A percentile compares a stretch with the other conserved stretches of the same genome.
phyloP scores from a whole-genome alignment of 2,113 vertebrate genomes.

The Turnix velox region DNA sequence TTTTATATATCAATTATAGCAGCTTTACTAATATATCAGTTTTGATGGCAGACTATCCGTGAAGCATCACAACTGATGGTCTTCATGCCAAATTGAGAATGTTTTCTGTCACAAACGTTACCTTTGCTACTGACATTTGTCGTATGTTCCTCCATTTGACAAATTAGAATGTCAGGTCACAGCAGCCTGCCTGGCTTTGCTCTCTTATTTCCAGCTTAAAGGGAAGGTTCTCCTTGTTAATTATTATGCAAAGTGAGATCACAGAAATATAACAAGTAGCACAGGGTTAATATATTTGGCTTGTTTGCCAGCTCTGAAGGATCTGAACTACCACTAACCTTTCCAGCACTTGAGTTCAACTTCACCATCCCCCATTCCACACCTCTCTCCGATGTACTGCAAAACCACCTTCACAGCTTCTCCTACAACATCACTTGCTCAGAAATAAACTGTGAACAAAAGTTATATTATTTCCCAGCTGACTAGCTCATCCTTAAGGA shows the following conservation, averaged over 20 bases:
- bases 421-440: background rate
- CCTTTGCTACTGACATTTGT: conserved; percentile 73
- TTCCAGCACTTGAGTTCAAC: background rate
- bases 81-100: conserved; percentile 63
- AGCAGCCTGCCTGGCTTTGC: conserved; percentile 39
- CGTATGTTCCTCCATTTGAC: conserved; percentile 44
- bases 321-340: background rate
- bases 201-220: conserved; percentile 60
- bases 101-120: conserved; percentile 64
- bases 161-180: conserved; percentile 74
- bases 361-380: background rate
- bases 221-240: conserved; percentile 42
- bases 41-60: conserved; percentile 44
- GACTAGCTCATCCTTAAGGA: background rate
- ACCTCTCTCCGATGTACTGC: background rate
- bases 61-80: conserved; percentile 46
- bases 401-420: background rate
- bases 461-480: background rate
- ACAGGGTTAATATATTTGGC: background rate
- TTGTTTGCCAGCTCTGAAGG: background rate
- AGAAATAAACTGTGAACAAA: background rate
- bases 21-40: conserved; percentile 62
- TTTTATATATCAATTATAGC: conserved; percentile 9
- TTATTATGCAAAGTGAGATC: conserved; percentile 57
- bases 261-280: background rate